Percentiles rank a stretch among this genome's conserved stretches.
These are phyloP conservation scores for Glyphotaelius pellucidus DNA, from an alignment of 2,888 invertebrate species.

Conservation along the genomic window DNA sequence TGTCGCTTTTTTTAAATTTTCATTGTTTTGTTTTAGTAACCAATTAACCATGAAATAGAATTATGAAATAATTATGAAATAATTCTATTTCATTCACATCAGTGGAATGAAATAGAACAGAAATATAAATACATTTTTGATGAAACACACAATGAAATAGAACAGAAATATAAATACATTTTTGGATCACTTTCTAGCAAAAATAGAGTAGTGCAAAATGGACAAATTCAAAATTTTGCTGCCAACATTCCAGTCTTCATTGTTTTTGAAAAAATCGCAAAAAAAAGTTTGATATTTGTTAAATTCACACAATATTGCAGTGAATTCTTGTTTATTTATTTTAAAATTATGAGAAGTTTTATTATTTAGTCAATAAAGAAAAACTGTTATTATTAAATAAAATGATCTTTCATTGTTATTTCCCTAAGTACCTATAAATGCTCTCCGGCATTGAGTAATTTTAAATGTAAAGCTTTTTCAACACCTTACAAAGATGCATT, in stretches of 20 bases:
- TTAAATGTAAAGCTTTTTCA: too few species aligned
- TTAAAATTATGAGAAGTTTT: background rate
- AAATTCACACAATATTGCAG: background rate
- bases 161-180: conserved; percentile 31
- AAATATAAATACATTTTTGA: conserved; percentile 23
- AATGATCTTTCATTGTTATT: background rate
- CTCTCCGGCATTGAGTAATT: too few species aligned
- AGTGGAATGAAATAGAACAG: conserved; percentile 45
- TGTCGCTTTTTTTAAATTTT: too few species aligned
- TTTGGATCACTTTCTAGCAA: background rate
- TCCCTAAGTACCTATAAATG: background rate
- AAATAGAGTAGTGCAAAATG: conserved; percentile 39
- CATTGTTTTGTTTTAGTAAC: too few species aligned
- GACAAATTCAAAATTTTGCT: conserved; percentile 21
- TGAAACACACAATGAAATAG: too few species aligned
- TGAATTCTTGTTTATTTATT: background rate
- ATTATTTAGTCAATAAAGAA: too few species aligned
- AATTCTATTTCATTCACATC: too few species aligned
- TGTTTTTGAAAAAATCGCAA: background rate
- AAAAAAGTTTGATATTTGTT: background rate
- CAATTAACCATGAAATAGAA: too few species aligned
- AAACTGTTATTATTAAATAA: background rate
- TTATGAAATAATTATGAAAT: too few species aligned
- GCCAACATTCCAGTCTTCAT: conserved; percentile 30
- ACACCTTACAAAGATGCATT: too few species aligned